Evolutionary conservation across 2,797 vertebrate genomes (phyloP).

Genomic region (Hylomyscus alleni): DNA sequence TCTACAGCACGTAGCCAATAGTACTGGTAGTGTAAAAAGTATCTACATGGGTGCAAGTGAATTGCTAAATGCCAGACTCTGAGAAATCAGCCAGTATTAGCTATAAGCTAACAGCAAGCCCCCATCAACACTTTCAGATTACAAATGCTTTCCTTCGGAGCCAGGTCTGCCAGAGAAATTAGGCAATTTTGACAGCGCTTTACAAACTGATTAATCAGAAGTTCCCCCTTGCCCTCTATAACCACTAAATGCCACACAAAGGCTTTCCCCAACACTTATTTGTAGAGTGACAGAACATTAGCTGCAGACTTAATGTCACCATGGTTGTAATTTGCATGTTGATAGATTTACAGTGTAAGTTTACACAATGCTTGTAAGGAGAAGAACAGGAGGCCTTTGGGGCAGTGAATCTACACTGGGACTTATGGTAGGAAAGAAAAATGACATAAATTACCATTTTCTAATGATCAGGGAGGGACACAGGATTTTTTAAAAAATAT

Average conservation of each 20-base stretch:
- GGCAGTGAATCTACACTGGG: not conserved
- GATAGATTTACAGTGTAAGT: slow-evolving; percentile 35
- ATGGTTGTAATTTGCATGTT: slow-evolving; percentile 41
- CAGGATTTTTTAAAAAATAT: slow-evolving; percentile 29
- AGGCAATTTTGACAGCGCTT: slow-evolving; percentile 16
- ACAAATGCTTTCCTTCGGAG: slow-evolving; percentile 50
- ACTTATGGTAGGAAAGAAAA: slow-evolving; percentile 39
- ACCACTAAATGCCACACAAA: slow-evolving; percentile 36
- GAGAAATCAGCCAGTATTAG: not conserved
- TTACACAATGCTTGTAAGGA: slow-evolving; percentile 5
- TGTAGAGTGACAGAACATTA: slow-evolving; percentile 44
- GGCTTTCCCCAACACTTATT: not conserved
- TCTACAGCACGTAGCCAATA: not conserved
- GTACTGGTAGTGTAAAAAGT: not conserved
- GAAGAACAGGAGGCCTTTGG: slow-evolving; percentile 9
- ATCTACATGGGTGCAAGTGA: not conserved
- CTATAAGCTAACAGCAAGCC: not conserved
- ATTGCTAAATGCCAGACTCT: not conserved
- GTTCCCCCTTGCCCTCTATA: not conserved
- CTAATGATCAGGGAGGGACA: slow-evolving; percentile 4
- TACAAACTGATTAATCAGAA: slow-evolving; percentile 48
- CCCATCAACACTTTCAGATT: not conserved
- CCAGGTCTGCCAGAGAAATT: slow-evolving; percentile 45
- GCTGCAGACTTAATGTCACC: slow-evolving; percentile 2
- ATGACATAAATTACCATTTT: slow-evolving; percentile 40